Conservation (phyloP, 2,888 invertebrate genomes). For the Julus scanicus region DNA sequence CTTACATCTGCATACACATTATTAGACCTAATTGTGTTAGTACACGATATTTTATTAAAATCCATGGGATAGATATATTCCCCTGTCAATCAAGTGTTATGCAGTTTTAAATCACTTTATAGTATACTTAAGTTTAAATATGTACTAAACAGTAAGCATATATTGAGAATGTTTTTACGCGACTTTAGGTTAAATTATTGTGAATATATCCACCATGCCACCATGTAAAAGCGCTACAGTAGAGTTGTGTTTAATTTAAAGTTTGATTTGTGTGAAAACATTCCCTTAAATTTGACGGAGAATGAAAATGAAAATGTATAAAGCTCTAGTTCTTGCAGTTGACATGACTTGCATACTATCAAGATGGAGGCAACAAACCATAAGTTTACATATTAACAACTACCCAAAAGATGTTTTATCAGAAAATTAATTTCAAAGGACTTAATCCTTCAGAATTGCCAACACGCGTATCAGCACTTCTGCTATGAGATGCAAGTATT, state of each 20-base stretch:
- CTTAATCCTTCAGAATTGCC: not conserved
- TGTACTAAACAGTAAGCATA: too few species aligned
- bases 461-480: not conserved
- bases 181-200: too few species aligned
- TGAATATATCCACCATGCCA: too few species aligned
- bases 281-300: not conserved
- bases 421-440: not conserved
- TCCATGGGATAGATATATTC: too few species aligned
- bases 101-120: too few species aligned
- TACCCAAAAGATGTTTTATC: not conserved
- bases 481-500: not conserved
- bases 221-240: not conserved
- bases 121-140: too few species aligned
- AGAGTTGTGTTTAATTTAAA: not conserved
- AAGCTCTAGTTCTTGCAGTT: not conserved
- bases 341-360: too few species aligned
- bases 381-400: not conserved
- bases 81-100: too few species aligned
- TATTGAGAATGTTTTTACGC: too few species aligned
- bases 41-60: too few species aligned
- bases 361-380: not conserved
- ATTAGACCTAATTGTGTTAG: too few species aligned
- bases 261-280: not conserved
- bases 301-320: not conserved
- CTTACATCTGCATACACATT: too few species aligned